phyloP scores from a whole-genome alignment of 2,888 invertebrate genomes.

The Mylabris sibirica region DNA sequence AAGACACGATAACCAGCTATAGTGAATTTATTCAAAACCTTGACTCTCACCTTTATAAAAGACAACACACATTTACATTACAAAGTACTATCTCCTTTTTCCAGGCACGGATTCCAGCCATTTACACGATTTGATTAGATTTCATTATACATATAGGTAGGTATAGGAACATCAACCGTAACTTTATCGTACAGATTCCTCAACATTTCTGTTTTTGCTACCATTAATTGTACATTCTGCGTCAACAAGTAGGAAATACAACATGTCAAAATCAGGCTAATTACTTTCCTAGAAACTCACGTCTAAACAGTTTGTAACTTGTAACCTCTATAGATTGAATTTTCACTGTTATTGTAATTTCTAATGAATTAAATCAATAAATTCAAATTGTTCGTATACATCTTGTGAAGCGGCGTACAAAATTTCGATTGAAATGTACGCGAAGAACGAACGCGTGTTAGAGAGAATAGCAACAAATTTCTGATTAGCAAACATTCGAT shows the following conservation, averaged over 20 bases:
- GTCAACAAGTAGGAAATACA: not conserved
- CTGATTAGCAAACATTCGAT: conserved; percentile 39
- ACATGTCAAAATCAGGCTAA: conserved; percentile 3
- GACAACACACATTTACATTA: conserved; percentile 59
- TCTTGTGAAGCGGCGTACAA: not conserved
- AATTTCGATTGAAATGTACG: not conserved
- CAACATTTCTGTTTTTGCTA: not conserved
- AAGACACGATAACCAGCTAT: conserved; percentile 50
- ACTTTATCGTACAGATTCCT: not conserved
- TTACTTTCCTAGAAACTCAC: not conserved
- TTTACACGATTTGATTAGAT: conserved; percentile 38
- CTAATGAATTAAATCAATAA: not conserved
- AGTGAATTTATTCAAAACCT: conserved; percentile 55
- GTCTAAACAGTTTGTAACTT: not conserved
- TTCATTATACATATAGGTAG: conserved; percentile 29
- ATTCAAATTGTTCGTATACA: not conserved
- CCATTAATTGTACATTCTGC: not conserved
- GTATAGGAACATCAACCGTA: conserved; percentile 9
- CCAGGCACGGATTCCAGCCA: conserved; percentile 33
- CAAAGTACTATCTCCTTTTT: conserved; percentile 55
- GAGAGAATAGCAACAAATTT: not conserved
- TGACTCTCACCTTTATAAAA: conserved; percentile 54
- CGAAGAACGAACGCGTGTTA: not conserved
- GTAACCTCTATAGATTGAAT: not conserved
- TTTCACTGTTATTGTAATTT: not conserved